Evolutionary conservation across 2,797 vertebrate species (phyloP).

Genomic region (Urocyon cinereoargenteus): DNA sequence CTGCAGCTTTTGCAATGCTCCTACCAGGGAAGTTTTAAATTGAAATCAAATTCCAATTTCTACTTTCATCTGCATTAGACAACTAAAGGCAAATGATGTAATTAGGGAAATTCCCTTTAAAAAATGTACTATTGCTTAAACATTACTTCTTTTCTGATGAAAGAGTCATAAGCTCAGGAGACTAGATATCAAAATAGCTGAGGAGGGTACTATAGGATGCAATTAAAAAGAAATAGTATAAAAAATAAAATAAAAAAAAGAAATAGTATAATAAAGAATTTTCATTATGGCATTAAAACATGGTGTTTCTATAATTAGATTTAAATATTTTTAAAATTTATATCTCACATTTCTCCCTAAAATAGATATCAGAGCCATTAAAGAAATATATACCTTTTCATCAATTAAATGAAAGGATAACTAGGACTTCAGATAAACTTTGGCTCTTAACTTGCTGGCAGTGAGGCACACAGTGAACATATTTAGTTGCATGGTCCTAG

Average conservation of each 20-base stretch:
- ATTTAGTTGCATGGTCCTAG: neutral
- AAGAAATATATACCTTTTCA: neutral
- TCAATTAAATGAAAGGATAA: neutral
- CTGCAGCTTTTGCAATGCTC: neutral
- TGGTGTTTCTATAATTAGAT: neutral
- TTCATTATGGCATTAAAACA: neutral
- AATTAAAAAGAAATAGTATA: neutral
- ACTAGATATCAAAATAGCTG: neutral
- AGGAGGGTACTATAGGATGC: neutral
- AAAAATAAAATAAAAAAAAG: neutral
- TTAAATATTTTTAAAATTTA: neutral
- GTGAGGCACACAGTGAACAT: neutral
- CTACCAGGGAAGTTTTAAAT: neutral
- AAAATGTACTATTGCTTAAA: conserved; percentile 1
- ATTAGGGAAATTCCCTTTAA: neutral
- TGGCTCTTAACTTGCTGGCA: neutral
- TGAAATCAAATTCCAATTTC: neutral
- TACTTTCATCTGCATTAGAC: neutral
- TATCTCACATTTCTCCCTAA: neutral
- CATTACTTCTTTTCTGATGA: neutral
- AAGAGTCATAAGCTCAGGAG: neutral
- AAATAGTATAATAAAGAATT: conserved; percentile 10
- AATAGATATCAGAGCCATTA: neutral
- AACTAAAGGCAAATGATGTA: neutral
- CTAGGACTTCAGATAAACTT: neutral